These are phyloP conservation scores for Scaptomyza reducta DNA, from an alignment of 2,888 invertebrate genomes.

Conservation along the genomic window DNA sequence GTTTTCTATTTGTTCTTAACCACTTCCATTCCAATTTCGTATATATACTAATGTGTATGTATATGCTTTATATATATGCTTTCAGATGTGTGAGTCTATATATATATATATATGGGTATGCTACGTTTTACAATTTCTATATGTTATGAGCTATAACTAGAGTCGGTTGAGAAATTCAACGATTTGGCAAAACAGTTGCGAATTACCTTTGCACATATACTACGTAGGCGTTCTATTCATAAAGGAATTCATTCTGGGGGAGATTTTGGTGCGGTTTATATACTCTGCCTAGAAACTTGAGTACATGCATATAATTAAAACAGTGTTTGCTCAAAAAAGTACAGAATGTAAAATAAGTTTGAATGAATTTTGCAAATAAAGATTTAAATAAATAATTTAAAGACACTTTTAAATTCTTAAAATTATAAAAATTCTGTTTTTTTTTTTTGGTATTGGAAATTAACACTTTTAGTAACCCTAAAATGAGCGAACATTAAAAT, in stretches of 20 bases:
- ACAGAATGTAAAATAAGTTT: no score
- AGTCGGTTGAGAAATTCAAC: conserved; percentile 70
- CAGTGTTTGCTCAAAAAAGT: not conserved
- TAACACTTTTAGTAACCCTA: not conserved
- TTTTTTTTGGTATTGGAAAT: not conserved
- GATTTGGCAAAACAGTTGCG: conserved; percentile 76
- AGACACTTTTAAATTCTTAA: not conserved
- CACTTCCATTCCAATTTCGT: conserved; percentile 51
- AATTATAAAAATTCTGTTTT: no score
- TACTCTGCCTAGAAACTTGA: conserved; percentile 45
- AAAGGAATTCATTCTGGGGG: conserved; percentile 21
- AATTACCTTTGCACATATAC: conserved; percentile 37
- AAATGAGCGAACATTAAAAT: not conserved
- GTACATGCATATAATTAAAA: conserved; percentile 15
- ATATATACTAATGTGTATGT: conserved; percentile 29
- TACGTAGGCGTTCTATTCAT: conserved; percentile 22
- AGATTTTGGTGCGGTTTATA: not conserved
- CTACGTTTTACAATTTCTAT: conserved; percentile 17
- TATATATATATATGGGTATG: conserved; percentile 17
- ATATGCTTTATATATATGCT: not conserved
- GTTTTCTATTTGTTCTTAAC: conserved; percentile 35
- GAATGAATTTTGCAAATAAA: not conserved
- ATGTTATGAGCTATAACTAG: conserved; percentile 66
- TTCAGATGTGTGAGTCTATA: conserved; percentile 27
- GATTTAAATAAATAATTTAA: not conserved